Evolutionary conservation across 2,113 vertebrate species (phyloP).

Genomic region (Rattus norvegicus): DNA sequence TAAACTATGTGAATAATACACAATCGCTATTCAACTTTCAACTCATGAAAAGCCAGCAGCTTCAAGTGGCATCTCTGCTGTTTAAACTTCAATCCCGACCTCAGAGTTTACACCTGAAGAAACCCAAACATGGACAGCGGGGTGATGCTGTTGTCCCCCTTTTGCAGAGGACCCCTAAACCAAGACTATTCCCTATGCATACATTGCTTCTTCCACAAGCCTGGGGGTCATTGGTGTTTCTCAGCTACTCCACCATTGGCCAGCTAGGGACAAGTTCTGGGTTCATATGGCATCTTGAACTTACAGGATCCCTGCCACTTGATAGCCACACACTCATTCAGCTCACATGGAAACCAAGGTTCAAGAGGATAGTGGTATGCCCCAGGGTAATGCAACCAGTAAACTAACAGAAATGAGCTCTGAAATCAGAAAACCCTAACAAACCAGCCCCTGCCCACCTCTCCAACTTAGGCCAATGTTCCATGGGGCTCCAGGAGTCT

Average conservation of each 20-base stretch:
- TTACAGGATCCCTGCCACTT: neutral
- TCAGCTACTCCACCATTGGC: neutral
- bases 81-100: neutral
- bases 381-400: neutral
- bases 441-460: neutral
- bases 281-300: no score
- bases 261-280: neutral
- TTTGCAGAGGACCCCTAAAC: neutral
- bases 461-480: neutral
- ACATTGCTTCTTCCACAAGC: neutral
- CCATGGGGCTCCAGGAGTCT: neutral
- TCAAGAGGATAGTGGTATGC: neutral
- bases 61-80: neutral
- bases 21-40: neutral
- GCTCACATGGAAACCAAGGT: neutral
- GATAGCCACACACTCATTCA: neutral
- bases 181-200: neutral
- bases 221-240: neutral
- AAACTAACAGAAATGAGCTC: conserved; percentile 25
- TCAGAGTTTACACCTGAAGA: neutral
- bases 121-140: neutral
- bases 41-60: neutral
- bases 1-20: neutral
- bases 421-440: neutral
- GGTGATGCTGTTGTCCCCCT: neutral